Conservation (phyloP, 2,113 vertebrate species). For the Pachypanchax playfairii region DNA sequence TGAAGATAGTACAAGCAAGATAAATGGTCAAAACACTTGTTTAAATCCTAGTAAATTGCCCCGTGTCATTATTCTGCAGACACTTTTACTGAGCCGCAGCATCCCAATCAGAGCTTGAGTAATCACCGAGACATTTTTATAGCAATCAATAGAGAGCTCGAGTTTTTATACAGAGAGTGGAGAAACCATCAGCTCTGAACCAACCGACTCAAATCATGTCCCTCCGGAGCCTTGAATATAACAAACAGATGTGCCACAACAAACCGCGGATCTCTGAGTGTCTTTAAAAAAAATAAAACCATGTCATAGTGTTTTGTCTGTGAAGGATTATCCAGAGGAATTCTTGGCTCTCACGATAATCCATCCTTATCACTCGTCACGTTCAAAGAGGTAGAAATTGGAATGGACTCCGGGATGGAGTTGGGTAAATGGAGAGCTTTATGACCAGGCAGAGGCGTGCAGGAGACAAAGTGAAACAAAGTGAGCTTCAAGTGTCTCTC, state of each 20-base stretch:
- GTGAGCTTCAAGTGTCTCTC: slow-evolving; percentile 65
- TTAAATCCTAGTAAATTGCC: slow-evolving; percentile 50
- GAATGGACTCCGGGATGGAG: slow-evolving; percentile 58
- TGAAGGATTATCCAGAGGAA: slow-evolving; percentile 69
- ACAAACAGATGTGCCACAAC: slow-evolving; percentile 47
- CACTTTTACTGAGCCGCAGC: slow-evolving; percentile 25
- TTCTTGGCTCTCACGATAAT: slow-evolving; percentile 69
- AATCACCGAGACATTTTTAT: slow-evolving; percentile 58
- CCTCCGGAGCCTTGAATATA: slow-evolving; percentile 77
- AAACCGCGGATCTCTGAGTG: slow-evolving; percentile 55
- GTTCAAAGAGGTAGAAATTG: slow-evolving; percentile 73
- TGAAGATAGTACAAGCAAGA: slow-evolving; percentile 13
- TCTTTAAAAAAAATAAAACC: slow-evolving; percentile 30
- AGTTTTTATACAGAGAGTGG: slow-evolving; percentile 37
- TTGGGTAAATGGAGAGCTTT: slow-evolving; percentile 61
- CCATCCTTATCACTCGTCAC: slow-evolving; percentile 75
- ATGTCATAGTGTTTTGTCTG: slow-evolving; percentile 76
- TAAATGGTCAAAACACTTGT: slow-evolving; percentile 31
- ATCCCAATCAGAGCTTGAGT: slow-evolving; percentile 55
- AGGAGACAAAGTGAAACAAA: slow-evolving; percentile 68
- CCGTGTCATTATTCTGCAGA: slow-evolving; percentile 47
- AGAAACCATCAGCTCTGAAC: slow-evolving; percentile 54
- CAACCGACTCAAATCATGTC: slow-evolving; percentile 67
- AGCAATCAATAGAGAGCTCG: slow-evolving; percentile 54
- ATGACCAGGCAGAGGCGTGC: slow-evolving; percentile 46